phyloP scores from a whole-genome alignment of 53 echinoderm and acorn worm species.

The Echinometra lucunter region DNA sequence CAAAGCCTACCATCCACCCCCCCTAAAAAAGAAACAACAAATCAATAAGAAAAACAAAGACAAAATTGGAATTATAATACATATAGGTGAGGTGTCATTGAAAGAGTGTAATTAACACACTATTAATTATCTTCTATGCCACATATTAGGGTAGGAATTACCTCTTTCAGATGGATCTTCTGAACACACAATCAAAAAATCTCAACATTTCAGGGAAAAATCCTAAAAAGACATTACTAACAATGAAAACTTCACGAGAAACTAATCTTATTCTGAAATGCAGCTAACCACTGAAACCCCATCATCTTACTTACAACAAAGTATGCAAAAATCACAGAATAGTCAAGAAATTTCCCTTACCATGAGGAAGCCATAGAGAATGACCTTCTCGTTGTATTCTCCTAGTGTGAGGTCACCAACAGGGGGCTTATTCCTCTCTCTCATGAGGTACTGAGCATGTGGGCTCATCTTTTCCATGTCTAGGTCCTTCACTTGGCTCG shows the following conservation, averaged over 20 bases:
- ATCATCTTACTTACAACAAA: too few relatives aligned
- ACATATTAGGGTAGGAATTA: background rate
- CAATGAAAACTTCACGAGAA: background rate
- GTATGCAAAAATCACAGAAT: background rate
- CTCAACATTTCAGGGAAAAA: background rate
- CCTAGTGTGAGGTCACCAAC: conserved; percentile 90
- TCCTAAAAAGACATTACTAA: background rate
- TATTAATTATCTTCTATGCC: background rate
- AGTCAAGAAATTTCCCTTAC: conserved; percentile 70
- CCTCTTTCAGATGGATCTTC: background rate
- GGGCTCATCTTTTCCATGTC: conserved; percentile 72
- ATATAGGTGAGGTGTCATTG: background rate
- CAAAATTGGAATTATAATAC: too few relatives aligned
- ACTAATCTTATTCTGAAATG: background rate
- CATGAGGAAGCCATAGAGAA: conserved; percentile 99
- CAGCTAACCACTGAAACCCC: background rate
- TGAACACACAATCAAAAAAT: background rate
- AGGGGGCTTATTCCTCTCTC: conserved; percentile 84
- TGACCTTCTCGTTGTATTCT: conserved; percentile 98
- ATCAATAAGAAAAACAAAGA: too few relatives aligned
- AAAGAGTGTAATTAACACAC: background rate
- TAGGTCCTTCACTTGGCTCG: conserved; percentile 78
- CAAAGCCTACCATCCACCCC: too few relatives aligned
- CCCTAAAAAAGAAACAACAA: too few relatives aligned
- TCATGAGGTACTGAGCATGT: conserved; percentile 79